Percentiles rank a stretch among this genome's conserved stretches.
These are phyloP conservation scores for Parambassis ranga DNA, from an alignment of 2,797 vertebrate genomes.

Conservation along the genomic window DNA sequence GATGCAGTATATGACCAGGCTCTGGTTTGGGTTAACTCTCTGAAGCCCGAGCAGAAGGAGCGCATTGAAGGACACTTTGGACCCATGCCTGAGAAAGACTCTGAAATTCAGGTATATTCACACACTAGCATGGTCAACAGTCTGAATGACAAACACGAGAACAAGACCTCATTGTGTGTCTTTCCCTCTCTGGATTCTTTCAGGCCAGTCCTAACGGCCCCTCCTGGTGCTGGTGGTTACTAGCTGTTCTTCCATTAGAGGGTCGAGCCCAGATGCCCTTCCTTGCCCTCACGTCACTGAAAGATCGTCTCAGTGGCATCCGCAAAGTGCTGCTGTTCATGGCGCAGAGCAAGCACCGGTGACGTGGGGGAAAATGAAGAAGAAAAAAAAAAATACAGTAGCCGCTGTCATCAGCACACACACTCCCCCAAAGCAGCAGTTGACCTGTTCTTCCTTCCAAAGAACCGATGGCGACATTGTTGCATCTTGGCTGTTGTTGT, in stretches of 20 bases:
- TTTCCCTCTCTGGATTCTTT: not conserved
- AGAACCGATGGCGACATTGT: slow-evolving; percentile 5
- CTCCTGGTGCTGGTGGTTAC: slow-evolving; percentile 92
- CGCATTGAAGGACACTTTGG: slow-evolving; percentile 93
- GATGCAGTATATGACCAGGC: slow-evolving; percentile 90
- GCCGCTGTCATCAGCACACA: not conserved
- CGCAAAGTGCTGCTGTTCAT: slow-evolving; percentile 88
- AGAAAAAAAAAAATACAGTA: not conserved
- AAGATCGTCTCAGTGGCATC: slow-evolving; percentile 88
- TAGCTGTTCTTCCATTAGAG: slow-evolving; percentile 89
- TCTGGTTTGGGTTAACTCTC: slow-evolving; percentile 89
- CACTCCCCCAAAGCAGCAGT: slow-evolving; percentile 23
- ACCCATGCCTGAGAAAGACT: slow-evolving; percentile 88
- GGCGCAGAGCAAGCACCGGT: slow-evolving; percentile 84
- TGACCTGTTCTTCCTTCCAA: slow-evolving; percentile 38
- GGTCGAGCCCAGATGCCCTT: slow-evolving; percentile 90
- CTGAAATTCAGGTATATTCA: slow-evolving; percentile 83
- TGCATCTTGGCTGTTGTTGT: not conserved
- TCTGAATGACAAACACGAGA: no score
- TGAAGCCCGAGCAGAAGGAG: slow-evolving; percentile 88
- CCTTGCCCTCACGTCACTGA: slow-evolving; percentile 88
- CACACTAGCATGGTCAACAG: not conserved
- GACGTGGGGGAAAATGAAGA: no score
- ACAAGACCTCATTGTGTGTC: not conserved
- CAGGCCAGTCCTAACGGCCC: slow-evolving; percentile 88